A percentile compares a stretch with the other conserved stretches of the same genome.
These are phyloP conservation scores for Hoplodrina blanda DNA, from an alignment of 2,888 invertebrate genomes.

Conservation along the genomic window DNA sequence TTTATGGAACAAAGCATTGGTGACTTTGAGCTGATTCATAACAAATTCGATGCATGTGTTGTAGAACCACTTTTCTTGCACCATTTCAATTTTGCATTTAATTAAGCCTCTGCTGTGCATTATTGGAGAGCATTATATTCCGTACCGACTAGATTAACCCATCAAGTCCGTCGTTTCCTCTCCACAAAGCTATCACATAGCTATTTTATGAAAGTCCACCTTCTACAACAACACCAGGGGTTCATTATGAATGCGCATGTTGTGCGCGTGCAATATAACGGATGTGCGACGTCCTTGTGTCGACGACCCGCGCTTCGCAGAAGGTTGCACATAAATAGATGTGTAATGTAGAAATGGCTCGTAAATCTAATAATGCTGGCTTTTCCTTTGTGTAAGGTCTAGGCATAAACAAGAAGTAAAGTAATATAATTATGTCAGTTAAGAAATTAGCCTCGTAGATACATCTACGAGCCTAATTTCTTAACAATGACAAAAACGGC, in stretches of 20 bases:
- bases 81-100: too few species aligned
- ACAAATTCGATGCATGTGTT: too few species aligned
- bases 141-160: not conserved
- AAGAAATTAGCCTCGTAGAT: too few species aligned
- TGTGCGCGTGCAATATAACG: constrained; percentile 22
- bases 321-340: constrained; percentile 22
- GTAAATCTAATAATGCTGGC: not conserved
- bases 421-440: too few species aligned
- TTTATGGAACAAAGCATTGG: too few species aligned
- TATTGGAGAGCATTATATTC: not conserved
- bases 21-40: not conserved
- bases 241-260: constrained; percentile 32
- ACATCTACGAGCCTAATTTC: too few species aligned
- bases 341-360: constrained; percentile 3
- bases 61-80: too few species aligned
- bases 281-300: constrained; percentile 63
- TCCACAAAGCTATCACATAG: not conserved
- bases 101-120: too few species aligned
- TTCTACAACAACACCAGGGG: constrained; percentile 3
- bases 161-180: not conserved
- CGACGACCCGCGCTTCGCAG: constrained; percentile 46
- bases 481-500: too few species aligned
- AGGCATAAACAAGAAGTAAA: too few species aligned
- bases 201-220: not conserved
- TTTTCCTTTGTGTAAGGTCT: not conserved